These are phyloP conservation scores for Cryptus viduatorius DNA, from an alignment of 2,888 invertebrate species.

Conservation along the genomic window DNA sequence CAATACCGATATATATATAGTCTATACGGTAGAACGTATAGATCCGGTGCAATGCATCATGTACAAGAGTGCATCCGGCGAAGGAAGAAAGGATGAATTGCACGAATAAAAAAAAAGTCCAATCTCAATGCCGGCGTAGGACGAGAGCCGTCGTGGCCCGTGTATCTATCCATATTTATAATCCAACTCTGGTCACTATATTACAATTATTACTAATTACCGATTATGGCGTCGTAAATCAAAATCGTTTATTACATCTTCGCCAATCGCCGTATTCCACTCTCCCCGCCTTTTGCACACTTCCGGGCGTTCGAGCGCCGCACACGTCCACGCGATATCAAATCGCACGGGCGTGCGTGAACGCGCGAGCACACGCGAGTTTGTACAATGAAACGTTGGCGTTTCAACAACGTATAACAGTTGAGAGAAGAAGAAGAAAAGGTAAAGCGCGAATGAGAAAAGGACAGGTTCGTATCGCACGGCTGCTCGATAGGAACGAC, in stretches of 20 bases:
- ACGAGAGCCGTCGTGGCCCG: slow-evolving; percentile 45
- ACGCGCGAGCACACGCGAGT: background rate
- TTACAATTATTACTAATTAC: slow-evolving; percentile 78
- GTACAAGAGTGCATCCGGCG: slow-evolving; percentile 8
- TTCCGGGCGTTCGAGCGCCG: background rate
- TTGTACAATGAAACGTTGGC: slow-evolving; percentile 22
- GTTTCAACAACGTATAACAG: slow-evolving; percentile 8
- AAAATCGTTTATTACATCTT: slow-evolving; percentile 76
- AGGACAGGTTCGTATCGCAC: slow-evolving; percentile 32
- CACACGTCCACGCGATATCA: background rate
- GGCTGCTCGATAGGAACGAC: slow-evolving; percentile 44
- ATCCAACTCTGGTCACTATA: slow-evolving; percentile 67
- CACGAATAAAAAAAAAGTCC: slow-evolving; percentile 26
- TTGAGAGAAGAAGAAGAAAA: background rate
- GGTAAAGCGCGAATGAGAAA: slow-evolving; percentile 19
- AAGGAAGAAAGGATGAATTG: slow-evolving; percentile 25
- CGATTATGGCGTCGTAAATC: slow-evolving; percentile 78
- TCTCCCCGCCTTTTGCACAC: slow-evolving; percentile 12
- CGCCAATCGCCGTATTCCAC: slow-evolving; percentile 42
- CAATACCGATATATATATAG: background rate
- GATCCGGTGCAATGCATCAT: background rate
- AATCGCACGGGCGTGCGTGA: background rate
- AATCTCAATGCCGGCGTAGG: slow-evolving; percentile 29
- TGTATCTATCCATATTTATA: slow-evolving; percentile 78
- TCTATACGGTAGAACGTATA: background rate